Conservation (phyloP, 1,140 invertebrate species). For the Scaptomyza hsui region DNA sequence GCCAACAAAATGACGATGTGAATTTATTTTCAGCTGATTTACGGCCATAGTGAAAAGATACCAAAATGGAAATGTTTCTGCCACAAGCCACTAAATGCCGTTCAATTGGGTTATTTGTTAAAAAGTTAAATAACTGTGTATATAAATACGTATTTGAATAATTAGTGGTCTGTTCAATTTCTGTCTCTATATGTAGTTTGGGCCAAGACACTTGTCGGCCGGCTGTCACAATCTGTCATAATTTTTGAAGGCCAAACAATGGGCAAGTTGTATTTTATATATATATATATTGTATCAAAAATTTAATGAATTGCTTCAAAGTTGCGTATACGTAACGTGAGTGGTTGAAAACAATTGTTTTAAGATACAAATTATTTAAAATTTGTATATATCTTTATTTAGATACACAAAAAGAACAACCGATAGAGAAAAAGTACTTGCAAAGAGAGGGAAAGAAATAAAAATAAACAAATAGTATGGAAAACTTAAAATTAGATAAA, state of each 20-base stretch:
- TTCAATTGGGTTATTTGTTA: slow-evolving; percentile 31
- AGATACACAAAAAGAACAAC: neutral
- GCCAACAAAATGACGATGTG: slow-evolving; percentile 70
- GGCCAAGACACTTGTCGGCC: slow-evolving; percentile 66
- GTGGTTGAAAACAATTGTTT: slow-evolving; percentile 20
- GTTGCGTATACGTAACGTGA: slow-evolving; percentile 56
- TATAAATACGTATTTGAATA: slow-evolving; percentile 53
- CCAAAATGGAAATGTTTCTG: slow-evolving; percentile 13
- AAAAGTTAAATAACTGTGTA: slow-evolving; percentile 52
- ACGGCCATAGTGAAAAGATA: neutral
- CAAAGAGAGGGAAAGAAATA: too few species aligned
- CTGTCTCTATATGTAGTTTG: neutral
- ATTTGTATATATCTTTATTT: too few species aligned
- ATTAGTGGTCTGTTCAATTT: slow-evolving; percentile 45
- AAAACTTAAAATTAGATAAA: too few species aligned
- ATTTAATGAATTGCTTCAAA: slow-evolving; percentile 32
- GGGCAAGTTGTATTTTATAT: slow-evolving; percentile 5
- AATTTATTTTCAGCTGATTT: slow-evolving; percentile 63
- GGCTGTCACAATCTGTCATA: slow-evolving; percentile 76
- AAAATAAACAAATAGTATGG: too few species aligned
- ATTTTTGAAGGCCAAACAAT: slow-evolving; percentile 70
- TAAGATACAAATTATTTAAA: slow-evolving; percentile 26
- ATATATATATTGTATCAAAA: neutral
- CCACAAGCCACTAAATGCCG: slow-evolving; percentile 13
- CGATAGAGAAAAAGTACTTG: neutral